These are phyloP conservation scores for Andrena bicolor DNA, from an alignment of 2,888 invertebrate genomes.

Conservation along the genomic window DNA sequence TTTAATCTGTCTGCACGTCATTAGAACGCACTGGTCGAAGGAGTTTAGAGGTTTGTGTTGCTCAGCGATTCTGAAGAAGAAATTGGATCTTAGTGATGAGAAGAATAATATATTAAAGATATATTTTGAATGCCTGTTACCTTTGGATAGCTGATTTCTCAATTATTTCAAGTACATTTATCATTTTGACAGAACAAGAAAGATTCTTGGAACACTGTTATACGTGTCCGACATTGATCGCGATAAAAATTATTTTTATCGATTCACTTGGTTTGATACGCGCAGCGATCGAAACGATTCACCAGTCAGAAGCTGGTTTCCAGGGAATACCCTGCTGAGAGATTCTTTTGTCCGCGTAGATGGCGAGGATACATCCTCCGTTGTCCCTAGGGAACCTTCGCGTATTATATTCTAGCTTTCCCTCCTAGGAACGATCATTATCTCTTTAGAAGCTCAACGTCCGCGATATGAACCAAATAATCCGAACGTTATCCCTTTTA, in stretches of 20 bases:
- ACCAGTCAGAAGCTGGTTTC: slow-evolving; percentile 55
- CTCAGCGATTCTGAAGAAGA: not conserved
- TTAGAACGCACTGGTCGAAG: not conserved
- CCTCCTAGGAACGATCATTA: slow-evolving; percentile 80
- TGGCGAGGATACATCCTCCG: slow-evolving; percentile 69
- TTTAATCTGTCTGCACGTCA: not conserved
- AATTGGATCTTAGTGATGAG: not conserved
- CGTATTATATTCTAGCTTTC: slow-evolving; percentile 78
- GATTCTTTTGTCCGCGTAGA: slow-evolving; percentile 73
- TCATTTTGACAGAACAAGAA: not conserved
- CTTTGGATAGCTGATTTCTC: too few species aligned
- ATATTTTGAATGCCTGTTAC: not conserved
- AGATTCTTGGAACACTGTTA: not conserved
- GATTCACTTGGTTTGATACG: slow-evolving; percentile 24
- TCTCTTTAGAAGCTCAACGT: slow-evolving; percentile 76
- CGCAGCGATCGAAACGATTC: slow-evolving; percentile 43
- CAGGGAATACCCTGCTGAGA: slow-evolving; percentile 70
- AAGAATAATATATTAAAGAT: not conserved
- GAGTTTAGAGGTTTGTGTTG: not conserved
- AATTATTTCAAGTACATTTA: not conserved
- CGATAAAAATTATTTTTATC: slow-evolving; percentile 38
- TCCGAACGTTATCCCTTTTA: slow-evolving; percentile 58
- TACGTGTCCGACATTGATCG: not conserved
- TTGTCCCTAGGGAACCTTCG: slow-evolving; percentile 79
- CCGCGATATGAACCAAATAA: slow-evolving; percentile 55